Evolutionary conservation across 2,113 vertebrate genomes (phyloP), one percentile per base, ranked within the genome.

Genomic region (Malurus alboscapulatus): DNA sequence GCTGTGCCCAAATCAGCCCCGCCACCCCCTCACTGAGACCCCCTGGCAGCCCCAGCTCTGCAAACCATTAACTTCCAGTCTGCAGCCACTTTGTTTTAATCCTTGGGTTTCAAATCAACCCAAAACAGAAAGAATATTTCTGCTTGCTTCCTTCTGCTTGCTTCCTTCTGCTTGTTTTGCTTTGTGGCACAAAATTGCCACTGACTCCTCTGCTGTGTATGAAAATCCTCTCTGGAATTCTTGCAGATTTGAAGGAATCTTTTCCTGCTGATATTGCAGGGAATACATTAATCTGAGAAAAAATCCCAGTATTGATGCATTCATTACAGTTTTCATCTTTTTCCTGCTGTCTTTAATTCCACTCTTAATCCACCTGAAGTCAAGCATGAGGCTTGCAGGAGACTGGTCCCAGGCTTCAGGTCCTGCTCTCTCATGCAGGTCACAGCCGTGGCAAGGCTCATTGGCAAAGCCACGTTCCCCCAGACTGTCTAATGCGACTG

Each of bases 161-260:
- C 34, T 84, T 81, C 9, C 4, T 77, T 68, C 40, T 68, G 50
- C 57, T 83, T 54, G 25, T 18, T 67, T 80, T 27, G 20, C 38
- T 83, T 51, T 44, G 63, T 44, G 62, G 54, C 36, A 34, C 2
- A 6, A 30, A 58, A 19, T 27, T 73, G 24, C 16, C 54, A 65
- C 59, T 1, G 4, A 38, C 25, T n/a, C 17, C 62, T 44, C 50
- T 69, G 42, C 44, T 45, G 29, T 0, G 0, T 47, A 10, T 68
- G 32, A 47, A 83, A 90, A 9, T 16, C 32, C 29, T 34, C 71
- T 76, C 75, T 53, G 50, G 13, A 65, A 65, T 87, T 88, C 57
- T 45, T 68, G 42, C 14, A 26, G 55, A 57, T 66, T 68, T 68
- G n/a, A 29, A 93, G 59, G 63, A 54, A 32, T 76, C 8, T 79